Evolutionary conservation across 2,888 invertebrate genomes (phyloP).

Genomic region (Lithosia quadra): DNA sequence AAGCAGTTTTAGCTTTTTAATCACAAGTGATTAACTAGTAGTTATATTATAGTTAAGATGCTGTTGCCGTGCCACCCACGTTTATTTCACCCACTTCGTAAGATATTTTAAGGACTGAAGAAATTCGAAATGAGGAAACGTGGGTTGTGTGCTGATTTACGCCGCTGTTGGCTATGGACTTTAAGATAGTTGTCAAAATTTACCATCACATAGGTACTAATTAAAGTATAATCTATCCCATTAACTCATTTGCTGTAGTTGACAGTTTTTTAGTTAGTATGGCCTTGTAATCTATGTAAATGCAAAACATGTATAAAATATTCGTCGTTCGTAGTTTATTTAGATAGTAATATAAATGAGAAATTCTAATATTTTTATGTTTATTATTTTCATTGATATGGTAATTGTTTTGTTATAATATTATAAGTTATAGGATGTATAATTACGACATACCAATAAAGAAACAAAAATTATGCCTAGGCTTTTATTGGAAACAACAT

Average conservation of each 20-base stretch:
- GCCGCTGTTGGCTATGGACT: constrained; percentile 9
- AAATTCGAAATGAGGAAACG: not conserved
- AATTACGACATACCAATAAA: constrained; percentile 68
- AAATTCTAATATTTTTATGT: constrained; percentile 76
- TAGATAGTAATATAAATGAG: constrained; percentile 68
- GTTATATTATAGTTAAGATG: constrained; percentile 36
- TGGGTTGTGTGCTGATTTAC: constrained; percentile 8
- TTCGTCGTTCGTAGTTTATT: constrained; percentile 70
- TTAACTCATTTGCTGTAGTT: constrained; percentile 54
- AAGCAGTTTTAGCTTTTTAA: constrained; percentile 37
- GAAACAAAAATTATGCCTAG: constrained; percentile 27
- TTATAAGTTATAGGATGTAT: constrained; percentile 79
- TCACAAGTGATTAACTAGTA: constrained; percentile 39
- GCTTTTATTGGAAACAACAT: constrained; percentile 14
- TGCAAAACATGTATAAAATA: constrained; percentile 77
- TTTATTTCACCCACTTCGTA: not conserved
- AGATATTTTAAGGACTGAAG: not conserved
- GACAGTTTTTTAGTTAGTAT: constrained; percentile 56
- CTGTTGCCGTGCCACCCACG: not conserved
- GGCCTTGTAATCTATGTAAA: constrained; percentile 83
- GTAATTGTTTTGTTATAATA: constrained; percentile 79
- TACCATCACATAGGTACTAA: constrained; percentile 35
- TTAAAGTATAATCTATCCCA: constrained; percentile 42
- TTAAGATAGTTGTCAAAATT: constrained; percentile 42
- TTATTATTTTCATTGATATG: constrained; percentile 73